Evolutionary conservation across 2,888 invertebrate species (phyloP).

Genomic region (Cristatella mucedo): DNA sequence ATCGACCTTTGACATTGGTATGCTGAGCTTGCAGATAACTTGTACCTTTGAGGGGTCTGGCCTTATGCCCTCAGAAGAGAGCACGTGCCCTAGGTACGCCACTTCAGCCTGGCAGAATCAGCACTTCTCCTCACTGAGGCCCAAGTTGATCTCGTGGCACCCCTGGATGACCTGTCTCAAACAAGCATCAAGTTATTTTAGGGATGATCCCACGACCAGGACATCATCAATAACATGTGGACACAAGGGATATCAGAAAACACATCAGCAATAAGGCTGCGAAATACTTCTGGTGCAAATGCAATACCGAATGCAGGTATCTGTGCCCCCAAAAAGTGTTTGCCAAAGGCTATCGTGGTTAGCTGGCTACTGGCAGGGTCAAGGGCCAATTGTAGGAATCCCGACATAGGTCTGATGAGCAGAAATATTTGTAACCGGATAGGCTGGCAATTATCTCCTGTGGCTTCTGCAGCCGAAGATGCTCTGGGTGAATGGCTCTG

Average conservation of each 20-base stretch:
- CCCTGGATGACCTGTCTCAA: too few relatives aligned
- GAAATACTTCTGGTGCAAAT: constrained; percentile 14
- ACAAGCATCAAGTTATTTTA: too few relatives aligned
- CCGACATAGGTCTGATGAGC: constrained; percentile 14
- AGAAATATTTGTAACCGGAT: constrained; percentile 13
- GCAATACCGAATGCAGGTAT: constrained; percentile 13
- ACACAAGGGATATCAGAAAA: too few relatives aligned
- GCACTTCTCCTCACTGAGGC: background rate
- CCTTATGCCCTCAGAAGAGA: background rate
- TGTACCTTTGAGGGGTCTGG: constrained; percentile 2
- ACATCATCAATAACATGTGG: too few relatives aligned
- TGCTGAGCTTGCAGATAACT: too few relatives aligned
- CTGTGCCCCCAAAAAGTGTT: constrained; percentile 13
- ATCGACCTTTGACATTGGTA: too few relatives aligned
- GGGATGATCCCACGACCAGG: too few relatives aligned
- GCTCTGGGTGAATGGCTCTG: constrained; percentile 12
- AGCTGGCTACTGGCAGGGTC: constrained; percentile 13
- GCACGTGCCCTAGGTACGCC: background rate
- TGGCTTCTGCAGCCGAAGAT: constrained; percentile 11
- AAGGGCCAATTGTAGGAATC: constrained; percentile 16
- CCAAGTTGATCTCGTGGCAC: too few relatives aligned
- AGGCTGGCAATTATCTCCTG: constrained; percentile 11
- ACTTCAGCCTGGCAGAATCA: background rate
- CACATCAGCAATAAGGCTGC: too few relatives aligned
- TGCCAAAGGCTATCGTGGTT: constrained; percentile 16